phyloP scores from a whole-genome alignment of 2,888 invertebrate genomes.

The Psylliodes chrysocephalus region DNA sequence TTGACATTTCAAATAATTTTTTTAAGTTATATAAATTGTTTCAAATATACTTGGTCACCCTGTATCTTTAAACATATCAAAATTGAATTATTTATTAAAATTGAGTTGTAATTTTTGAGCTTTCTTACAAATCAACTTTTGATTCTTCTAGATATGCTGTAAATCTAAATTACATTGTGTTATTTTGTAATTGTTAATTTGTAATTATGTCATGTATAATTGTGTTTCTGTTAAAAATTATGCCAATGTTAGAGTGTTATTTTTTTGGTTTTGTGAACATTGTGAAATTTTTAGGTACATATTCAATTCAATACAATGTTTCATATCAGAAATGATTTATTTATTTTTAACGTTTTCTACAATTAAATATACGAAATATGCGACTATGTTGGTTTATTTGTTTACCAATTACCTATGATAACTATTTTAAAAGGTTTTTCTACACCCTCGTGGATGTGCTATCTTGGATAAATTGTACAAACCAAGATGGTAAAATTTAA shows the following conservation, averaged over 20 bases:
- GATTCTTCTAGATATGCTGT: neutral
- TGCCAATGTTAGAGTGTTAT: neutral
- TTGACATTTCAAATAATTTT: no score
- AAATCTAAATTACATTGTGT: neutral
- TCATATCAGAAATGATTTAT: slow-evolving; percentile 38
- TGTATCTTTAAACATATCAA: no score
- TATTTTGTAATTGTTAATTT: neutral
- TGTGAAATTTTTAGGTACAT: slow-evolving; percentile 8
- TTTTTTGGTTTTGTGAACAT: neutral
- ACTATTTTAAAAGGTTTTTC: no score
- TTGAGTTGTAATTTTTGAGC: no score
- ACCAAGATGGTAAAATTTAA: no score
- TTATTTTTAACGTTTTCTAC: slow-evolving; percentile 34
- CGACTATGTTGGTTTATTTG: neutral
- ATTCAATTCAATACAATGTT: slow-evolving; percentile 32
- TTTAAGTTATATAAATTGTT: no score
- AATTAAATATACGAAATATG: slow-evolving; percentile 31
- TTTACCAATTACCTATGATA: no score
- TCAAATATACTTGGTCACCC: no score
- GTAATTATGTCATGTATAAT: neutral
- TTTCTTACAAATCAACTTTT: no score
- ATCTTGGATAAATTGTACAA: no score
- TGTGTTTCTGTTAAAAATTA: neutral
- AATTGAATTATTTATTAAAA: no score
- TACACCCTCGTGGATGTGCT: no score